phyloP scores from a whole-genome alignment of 2,888 invertebrate genomes.

The Atrina japonica region DNA sequence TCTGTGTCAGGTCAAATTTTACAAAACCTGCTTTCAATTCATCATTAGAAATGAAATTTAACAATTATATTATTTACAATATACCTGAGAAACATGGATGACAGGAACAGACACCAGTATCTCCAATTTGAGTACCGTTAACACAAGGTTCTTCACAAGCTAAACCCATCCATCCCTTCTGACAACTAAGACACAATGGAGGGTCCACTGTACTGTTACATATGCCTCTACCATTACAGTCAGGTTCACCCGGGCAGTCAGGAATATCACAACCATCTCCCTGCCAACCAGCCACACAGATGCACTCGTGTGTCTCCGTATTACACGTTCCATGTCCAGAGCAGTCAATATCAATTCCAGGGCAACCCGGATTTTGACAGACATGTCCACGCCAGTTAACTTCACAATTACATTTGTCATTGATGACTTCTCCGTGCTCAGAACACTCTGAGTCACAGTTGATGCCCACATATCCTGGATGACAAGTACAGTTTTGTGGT shows the following conservation, averaged over 20 bases:
- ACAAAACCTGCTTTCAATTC: no score
- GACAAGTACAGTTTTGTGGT: conserved; percentile 57
- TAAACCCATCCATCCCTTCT: conserved; percentile 61
- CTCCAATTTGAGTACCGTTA: conserved; percentile 59
- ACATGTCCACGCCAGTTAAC: conserved; percentile 64
- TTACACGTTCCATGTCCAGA: conserved; percentile 67
- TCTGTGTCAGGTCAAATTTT: no score
- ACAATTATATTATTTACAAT: no score
- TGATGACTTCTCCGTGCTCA: conserved; percentile 57
- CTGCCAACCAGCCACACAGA: conserved; percentile 66
- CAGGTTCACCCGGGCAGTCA: conserved; percentile 68
- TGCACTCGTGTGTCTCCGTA: conserved; percentile 59
- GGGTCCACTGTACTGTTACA: conserved; percentile 55
- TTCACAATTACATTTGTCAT: conserved; percentile 60
- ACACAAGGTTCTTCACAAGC: conserved; percentile 64
- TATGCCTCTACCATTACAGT: conserved; percentile 62
- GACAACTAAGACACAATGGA: conserved; percentile 61
- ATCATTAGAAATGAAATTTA: no score
- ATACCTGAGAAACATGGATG: conserved; percentile 57
- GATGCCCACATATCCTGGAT: conserved; percentile 64
- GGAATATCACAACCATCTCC: conserved; percentile 63
- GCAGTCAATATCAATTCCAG: conserved; percentile 62
- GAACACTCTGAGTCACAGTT: conserved; percentile 68
- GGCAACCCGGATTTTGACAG: conserved; percentile 69
- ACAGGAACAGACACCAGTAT: conserved; percentile 61